Evolutionary conservation across 1,140 invertebrate genomes (phyloP).

Genomic region (Pogonus chalceus): DNA sequence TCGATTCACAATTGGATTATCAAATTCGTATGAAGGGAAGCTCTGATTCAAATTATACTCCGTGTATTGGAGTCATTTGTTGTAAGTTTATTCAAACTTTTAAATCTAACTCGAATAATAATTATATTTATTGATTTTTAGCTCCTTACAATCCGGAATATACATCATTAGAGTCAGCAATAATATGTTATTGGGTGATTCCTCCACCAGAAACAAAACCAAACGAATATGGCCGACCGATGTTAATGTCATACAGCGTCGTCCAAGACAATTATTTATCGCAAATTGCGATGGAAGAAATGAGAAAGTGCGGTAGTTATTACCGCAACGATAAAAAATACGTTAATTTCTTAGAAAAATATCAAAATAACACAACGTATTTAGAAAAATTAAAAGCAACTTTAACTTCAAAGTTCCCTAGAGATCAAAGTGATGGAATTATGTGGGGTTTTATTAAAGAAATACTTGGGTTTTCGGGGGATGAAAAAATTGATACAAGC

Average conservation of each 20-base stretch:
- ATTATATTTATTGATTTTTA: slow-evolving; percentile 36
- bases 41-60: slow-evolving; percentile 80
- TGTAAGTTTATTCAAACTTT: slow-evolving; percentile 49
- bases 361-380: slow-evolving; percentile 60
- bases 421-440: slow-evolving; percentile 51
- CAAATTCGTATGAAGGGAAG: slow-evolving; percentile 89
- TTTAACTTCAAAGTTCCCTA: slow-evolving; percentile 52
- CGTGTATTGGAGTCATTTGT: slow-evolving; percentile 86
- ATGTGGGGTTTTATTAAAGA: slow-evolving; percentile 52
- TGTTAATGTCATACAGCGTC: slow-evolving; percentile 78
- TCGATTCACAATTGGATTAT: slow-evolving; percentile 87
- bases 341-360: slow-evolving; percentile 67
- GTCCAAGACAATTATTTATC: slow-evolving; percentile 72
- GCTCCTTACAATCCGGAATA: slow-evolving; percentile 78
- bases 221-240: slow-evolving; percentile 81
- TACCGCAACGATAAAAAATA: slow-evolving; percentile 69
- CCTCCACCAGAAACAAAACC: slow-evolving; percentile 85
- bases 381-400: slow-evolving; percentile 69
- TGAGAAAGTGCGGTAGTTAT: slow-evolving; percentile 77
- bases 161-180: slow-evolving; percentile 63
- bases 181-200: slow-evolving; percentile 88
- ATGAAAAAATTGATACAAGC: slow-evolving; percentile 43
- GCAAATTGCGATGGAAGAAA: slow-evolving; percentile 73
- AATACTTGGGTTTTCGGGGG: slow-evolving; percentile 40
- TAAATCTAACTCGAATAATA: neutral